Percentiles rank a stretch among this genome's conserved stretches.
phyloP scores from a whole-genome alignment of 37 sponge, comb jelly and placozoan species.

The Beroe ovata region DNA sequence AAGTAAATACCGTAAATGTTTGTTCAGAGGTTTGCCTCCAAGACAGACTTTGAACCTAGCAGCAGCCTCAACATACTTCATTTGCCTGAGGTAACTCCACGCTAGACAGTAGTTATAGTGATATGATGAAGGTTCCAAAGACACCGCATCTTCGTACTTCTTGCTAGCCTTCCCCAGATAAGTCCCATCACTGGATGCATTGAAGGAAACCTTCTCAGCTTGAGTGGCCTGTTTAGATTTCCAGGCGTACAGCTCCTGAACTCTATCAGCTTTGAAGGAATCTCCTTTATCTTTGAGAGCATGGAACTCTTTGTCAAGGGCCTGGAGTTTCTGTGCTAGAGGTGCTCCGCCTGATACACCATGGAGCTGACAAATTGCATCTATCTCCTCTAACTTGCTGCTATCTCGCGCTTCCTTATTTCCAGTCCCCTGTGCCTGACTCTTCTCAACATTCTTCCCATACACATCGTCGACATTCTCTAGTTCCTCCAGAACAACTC shows the following conservation, averaged over 20 bases:
- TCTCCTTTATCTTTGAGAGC: conserved; percentile 82
- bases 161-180: conserved; percentile 76
- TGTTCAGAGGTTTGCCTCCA: conserved; percentile 71
- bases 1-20: conserved; percentile 68
- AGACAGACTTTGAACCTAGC: conserved; percentile 77
- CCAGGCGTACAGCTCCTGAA: conserved; percentile 90
- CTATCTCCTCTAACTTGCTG: conserved; percentile 89
- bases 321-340: conserved; percentile 85
- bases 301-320: conserved; percentile 91
- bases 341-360: conserved; percentile 80
- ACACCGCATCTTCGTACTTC: conserved; percentile 83
- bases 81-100: conserved; percentile 74
- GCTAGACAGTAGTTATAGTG: conserved; percentile 77
- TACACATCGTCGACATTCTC: conserved; percentile 80
- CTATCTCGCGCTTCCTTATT: conserved; percentile 70
- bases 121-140: conserved; percentile 71
- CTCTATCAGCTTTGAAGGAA: conserved; percentile 85
- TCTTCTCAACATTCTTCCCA: conserved; percentile 74
- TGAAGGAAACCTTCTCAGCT: conserved; percentile 52
- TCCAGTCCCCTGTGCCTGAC: conserved; percentile 73
- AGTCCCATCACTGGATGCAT: conserved; percentile 68
- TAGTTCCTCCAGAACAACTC: conserved; percentile 85
- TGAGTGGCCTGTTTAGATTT: conserved; percentile 80
- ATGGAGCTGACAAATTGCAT: conserved; percentile 86
- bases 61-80: conserved; percentile 74